These are phyloP conservation scores for Lepus townsendii DNA, from an alignment of 2,797 vertebrate genomes.

Conservation along the genomic window DNA sequence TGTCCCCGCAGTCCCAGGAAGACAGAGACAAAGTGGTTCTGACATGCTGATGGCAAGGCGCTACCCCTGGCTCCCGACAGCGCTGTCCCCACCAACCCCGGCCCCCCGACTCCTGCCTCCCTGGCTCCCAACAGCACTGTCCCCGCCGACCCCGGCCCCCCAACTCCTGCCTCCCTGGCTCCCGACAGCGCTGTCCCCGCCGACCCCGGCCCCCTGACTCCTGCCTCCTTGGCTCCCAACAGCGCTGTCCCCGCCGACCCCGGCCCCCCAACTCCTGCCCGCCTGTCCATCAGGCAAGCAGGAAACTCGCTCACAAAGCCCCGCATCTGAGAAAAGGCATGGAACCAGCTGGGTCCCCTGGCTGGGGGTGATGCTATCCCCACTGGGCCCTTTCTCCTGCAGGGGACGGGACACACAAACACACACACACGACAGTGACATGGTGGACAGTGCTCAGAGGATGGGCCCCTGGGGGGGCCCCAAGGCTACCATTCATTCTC, in stretches of 20 bases:
- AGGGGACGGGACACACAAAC: neutral
- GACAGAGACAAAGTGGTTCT: neutral
- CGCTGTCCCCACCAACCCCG: accelerated
- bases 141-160: neutral
- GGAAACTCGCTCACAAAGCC: neutral
- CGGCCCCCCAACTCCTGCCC: neutral
- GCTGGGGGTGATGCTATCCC: neutral
- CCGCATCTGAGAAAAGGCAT: neutral
- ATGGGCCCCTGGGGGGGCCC: neutral
- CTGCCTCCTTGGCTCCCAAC: neutral
- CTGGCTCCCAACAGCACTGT: accelerated
- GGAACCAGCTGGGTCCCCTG: neutral
- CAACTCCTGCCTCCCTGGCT: neutral
- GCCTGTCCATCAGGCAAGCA: neutral
- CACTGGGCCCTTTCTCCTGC: neutral
- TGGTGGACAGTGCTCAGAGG: too few species aligned
- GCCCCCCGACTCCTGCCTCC: neutral
- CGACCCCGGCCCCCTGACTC: neutral
- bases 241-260: accelerated
- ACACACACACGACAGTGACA: too few species aligned
- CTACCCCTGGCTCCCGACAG: neutral
- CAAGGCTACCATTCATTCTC: accelerated
- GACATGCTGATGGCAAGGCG: neutral
- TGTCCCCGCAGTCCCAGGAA: neutral
- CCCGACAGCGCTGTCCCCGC: accelerated